Conservation (phyloP, 2,113 vertebrate genomes). For the Tetrao urogallus region DNA sequence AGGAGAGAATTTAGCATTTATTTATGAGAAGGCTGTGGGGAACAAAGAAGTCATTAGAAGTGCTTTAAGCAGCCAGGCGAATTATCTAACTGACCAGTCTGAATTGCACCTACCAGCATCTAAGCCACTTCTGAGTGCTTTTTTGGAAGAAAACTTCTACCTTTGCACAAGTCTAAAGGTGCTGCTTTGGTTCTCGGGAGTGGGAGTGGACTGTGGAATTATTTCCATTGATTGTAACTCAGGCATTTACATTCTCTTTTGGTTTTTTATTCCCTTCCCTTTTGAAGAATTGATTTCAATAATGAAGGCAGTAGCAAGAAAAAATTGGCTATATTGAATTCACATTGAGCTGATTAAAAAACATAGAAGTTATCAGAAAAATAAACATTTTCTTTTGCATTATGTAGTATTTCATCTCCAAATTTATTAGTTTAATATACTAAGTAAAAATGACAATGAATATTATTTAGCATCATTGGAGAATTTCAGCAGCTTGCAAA, state of each 20-base stretch:
- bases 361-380: constrained; percentile 61
- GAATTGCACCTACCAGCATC: background rate
- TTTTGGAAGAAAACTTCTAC: background rate
- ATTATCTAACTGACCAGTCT: background rate
- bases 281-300: constrained; percentile 74
- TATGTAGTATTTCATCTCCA: constrained; percentile 34
- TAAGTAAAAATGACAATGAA: constrained; percentile 31
- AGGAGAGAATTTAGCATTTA: background rate
- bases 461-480: constrained; percentile 57
- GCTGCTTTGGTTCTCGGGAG: background rate
- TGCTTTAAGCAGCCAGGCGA: background rate
- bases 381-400: constrained; percentile 58
- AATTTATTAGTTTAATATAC: constrained; percentile 68
- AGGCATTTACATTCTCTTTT: constrained; percentile 20
- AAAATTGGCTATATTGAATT: constrained; percentile 73
- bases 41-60: background rate
- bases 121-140: background rate
- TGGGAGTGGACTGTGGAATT: background rate
- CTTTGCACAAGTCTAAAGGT: background rate
- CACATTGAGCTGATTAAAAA: constrained; percentile 66
- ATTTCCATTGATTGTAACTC: constrained; percentile 38
- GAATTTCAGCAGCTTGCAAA: constrained; percentile 23
- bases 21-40: background rate
- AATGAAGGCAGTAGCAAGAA: constrained; percentile 45
- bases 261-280: constrained; percentile 26